These are phyloP conservation scores for Pogonomyrmex barbatus DNA, from an alignment of 1,140 invertebrate genomes.

Conservation along the genomic window DNA sequence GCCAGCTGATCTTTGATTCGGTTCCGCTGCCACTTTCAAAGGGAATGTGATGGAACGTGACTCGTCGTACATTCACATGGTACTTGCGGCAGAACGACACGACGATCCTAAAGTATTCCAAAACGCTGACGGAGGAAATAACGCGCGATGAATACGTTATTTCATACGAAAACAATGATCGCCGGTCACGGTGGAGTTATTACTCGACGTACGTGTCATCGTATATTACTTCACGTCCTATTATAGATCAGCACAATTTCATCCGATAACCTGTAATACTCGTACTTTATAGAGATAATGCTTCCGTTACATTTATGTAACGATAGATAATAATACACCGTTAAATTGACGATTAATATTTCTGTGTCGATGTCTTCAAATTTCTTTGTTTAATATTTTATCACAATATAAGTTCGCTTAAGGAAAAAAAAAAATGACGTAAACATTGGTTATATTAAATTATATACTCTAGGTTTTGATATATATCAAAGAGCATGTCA, in stretches of 20 bases:
- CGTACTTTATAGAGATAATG: constrained; percentile 19
- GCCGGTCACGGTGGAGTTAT: constrained; percentile 72
- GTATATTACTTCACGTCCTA: constrained; percentile 54
- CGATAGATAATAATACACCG: background rate
- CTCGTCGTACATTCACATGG: constrained; percentile 8
- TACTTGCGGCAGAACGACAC: constrained; percentile 44
- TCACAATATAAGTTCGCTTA: background rate
- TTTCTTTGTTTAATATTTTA: constrained; percentile 4
- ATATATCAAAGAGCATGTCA: background rate
- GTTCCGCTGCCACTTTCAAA: constrained; percentile 54
- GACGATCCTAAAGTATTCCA: background rate
- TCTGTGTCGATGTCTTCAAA: background rate
- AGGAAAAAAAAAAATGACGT: background rate
- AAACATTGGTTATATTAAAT: constrained; percentile 59
- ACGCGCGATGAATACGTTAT: constrained; percentile 79
- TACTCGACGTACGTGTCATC: constrained; percentile 77
- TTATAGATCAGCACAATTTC: constrained; percentile 53
- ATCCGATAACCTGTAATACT: constrained; percentile 27
- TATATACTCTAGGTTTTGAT: background rate
- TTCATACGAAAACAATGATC: constrained; percentile 77
- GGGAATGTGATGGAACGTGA: constrained; percentile 58
- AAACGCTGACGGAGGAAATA: constrained; percentile 27
- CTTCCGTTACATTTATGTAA: constrained; percentile 57
- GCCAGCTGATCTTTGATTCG: constrained; percentile 59
- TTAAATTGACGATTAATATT: background rate